Evolutionary conservation across 2,888 invertebrate species (phyloP), one percentile per base, ranked within the genome.

Genomic region (Caenorhabditis sp.): DNA sequence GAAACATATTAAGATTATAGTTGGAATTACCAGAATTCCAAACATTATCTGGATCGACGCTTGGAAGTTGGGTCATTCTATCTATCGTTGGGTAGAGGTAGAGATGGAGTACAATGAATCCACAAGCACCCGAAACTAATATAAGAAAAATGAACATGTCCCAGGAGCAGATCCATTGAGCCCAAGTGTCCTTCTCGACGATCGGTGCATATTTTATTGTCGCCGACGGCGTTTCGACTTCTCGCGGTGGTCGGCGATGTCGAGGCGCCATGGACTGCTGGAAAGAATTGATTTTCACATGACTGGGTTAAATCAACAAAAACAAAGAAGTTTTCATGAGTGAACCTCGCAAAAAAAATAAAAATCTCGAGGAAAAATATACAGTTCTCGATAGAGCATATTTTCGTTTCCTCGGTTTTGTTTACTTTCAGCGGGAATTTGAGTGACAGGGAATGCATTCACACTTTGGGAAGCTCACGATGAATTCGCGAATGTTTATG

Each of bases 51-150:
- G 63, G 24, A 22, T 83, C 83, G 8, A 84, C 44, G 41, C 44
- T 84, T 64, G 49, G 76, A 38, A 84, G 31, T n/a, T 75, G 80
- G 35, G 41, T 58, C 10, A 84, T 26, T 64, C 69, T 84, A 10
- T 84, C 84, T 14, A 84, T 8, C 8, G 58, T 54, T n/a, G 80
- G 84, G 19, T 75, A 70, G 10, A 84, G 49, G 24, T 66, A 68
- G 4, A 80, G 22, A 49, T 84, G 64, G 5, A 84, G 63, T 12
- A 76, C 16, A 26, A 83, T 75, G 56, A 72, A 75, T 24, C 35
- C 59, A 10, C 63, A 41, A 1, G 70, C 79, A 16, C 69, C 74
- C 8, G 68, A n/a, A n/a, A 74, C 22, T 1, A 83, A 56, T n/a
- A 72, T 12, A 6, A 64, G 24, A 8, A 79, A 16, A 14, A 79